Base-by-base conservation (phyloP, 2,113 vertebrate species). In the Corythornis vintsioides region DNA sequence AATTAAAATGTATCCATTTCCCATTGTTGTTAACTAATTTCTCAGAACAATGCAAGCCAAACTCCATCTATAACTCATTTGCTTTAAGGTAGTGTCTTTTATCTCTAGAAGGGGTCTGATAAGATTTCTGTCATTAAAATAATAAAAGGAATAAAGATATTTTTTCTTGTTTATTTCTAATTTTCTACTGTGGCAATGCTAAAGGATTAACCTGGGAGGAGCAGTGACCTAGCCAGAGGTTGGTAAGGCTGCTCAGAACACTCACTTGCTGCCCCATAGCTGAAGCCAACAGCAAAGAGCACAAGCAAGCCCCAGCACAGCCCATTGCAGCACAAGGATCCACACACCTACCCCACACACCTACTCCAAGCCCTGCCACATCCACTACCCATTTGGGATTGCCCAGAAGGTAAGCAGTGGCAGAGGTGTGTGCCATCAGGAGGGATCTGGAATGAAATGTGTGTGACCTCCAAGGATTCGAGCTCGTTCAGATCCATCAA, bases 321-420 rank as follows among this genome's bases (percentile, higher is more conserved):
- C 64, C 29, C 8, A 0, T 7, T 4, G 35, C 31, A 31, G 17
- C 47, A 18, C 22, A 1, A 11, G 18, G 20, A 17, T 7, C 9
- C 35, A 35, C 35, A 35, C 35, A 35, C 38, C 38, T 38, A 38
- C 38, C 38, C 10, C 38, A 38, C 38, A 38, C 38, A 38, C 38
- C 38, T 38, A 38, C 38, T 4, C 38, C 38, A 38, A 42, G 65
- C 71, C 29, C 40, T 38, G 70, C 12, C 56, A 13, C 45, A n/a
- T 50, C 21, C 21, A 21, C 25, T 0, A 15, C 22, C 67, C 1
- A 0, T 2, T 20, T 20, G 1, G 14, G 9, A 38, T 5, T 6
- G 29, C 43, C 26, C 56, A 45, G 56, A 33, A 31, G 72, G 35
- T 9, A 13, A 57, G n/a, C 0, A 0, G 14, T 6, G 35, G 48